Evolutionary conservation across 2,797 vertebrate species (phyloP), one percentile per base, ranked within the genome.

Genomic region (Zenarchopterus dispar): DNA sequence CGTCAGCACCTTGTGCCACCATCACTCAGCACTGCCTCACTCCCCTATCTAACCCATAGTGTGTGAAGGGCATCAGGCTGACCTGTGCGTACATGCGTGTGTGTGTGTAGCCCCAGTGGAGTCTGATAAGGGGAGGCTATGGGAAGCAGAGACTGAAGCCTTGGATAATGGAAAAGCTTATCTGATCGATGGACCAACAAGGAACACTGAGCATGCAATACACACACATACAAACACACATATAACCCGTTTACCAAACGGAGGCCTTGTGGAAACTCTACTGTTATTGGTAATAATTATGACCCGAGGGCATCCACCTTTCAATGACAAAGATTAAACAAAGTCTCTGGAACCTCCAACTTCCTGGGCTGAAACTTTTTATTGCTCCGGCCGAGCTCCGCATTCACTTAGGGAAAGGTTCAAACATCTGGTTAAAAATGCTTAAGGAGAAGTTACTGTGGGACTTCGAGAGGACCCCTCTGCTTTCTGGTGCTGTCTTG

Each of bases 101-200:
- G 61, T 70, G 75, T 69, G 78, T 81, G 81, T 78, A 80, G 84
- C 85, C 90, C 77, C 89, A 88, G 84, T 82, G 80, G 89, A 91
- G 89, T 81, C 90, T 85, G 91, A 92, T 92, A 91, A 92, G 87
- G 77, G 80, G 56, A 80, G 82, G 85, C 88, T 91, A 90, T 91
- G 89, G 90, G 89, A 91, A 90, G 89, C 87, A 88, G 82, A 90
- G 88, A 90, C 91, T 91, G 88, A 90, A 88, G 91, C 87, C 86
- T 89, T 84, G 91, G 88, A 92, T 91, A 92, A 92, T 92, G 90
- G 91, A 91, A 92, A 92, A 89, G 85, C 91, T 92, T 92, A 92
- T 92, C 91, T 91, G 91, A 92, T 91, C 90, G 82, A 92, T 91
- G 85, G 86, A 91, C 91, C 89, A 89, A 89, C 87, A 91, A 89